Evolutionary conservation across 2,888 invertebrate species (phyloP), one percentile per base, ranked within the genome.

Genomic region (Alloscopus bannaensis): DNA sequence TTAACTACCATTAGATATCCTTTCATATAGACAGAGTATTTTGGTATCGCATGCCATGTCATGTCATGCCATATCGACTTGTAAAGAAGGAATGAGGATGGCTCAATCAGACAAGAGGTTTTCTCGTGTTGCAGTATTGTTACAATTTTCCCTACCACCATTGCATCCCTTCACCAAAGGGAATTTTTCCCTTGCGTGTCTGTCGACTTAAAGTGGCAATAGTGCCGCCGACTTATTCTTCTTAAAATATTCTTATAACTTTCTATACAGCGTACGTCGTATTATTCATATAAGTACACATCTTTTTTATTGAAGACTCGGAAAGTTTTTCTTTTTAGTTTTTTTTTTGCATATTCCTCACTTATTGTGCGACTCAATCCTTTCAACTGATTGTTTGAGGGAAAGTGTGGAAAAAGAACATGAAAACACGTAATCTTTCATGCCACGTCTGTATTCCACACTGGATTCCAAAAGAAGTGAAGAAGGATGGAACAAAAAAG

Each of bases 351-450:
- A 22, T 60, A 76, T 76, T 76, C 68, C 68, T 52, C n/a, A n/a
- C n/a, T n/a, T n/a, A n/a, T n/a, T n/a, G n/a, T n/a, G n/a, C n/a
- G 20, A 42, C 42, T 36, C 59, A 59, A 59, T 36, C 42, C 42
- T 64, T 29, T 20, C 45, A 24, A 65, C 59, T 75, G 75, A 73
- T 73, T 73, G 65, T 73, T 40, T 45, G 60, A 64, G 29, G n/a
- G 64, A 22, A n/a, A 50, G 45, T 31, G 62, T 47, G 65, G 36
- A n/a, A 59, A 50, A 50, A 65, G 42, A 20, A 52, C 26, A 59
- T 47, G 28, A 55, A 62, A 68, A 57, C 76, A 76, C 76, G 68
- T 76, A 76, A 76, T 68, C 68, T 76, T 76, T 76, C 76, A 76
- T 76, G 68, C 66, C 66, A 75, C 47, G 66, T 75, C 59, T 55